Evolutionary conservation across 2,797 vertebrate genomes (phyloP), one percentile per base, ranked within the genome.

Genomic region (Xenentodon cancila): DNA sequence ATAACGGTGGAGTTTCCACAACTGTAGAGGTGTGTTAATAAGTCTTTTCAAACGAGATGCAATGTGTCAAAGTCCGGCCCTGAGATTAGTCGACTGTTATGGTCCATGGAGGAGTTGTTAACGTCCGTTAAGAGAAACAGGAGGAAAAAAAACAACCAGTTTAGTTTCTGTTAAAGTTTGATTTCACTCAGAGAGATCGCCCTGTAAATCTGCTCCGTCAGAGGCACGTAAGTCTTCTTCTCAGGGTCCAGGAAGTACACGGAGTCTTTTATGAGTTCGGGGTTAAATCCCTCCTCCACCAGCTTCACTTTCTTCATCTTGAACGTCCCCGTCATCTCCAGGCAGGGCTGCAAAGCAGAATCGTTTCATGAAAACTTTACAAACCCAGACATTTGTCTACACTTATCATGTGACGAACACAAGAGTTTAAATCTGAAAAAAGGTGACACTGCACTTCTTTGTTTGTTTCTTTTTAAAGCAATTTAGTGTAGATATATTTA

Each of bases 221-320:
- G 84, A 9, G 90, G 91, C 44, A 94, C 78, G 2, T 95, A 98
- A 9, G 63, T 87, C 74, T 93, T 94, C 71, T 85, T 91, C 68
- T 90, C 87, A 1, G 92, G 64, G 62, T 96, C 93, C 60, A 96
- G 85, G 84, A 97, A 94, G 86, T 94, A 96, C 1, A 97, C 67
- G 13, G 55, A 68, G 43, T 97, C 96, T 53, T 75, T 57, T 73
- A 97, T 85, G 53, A 84, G 55, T 1, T 84, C 53, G 0, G 94
- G 94, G 68, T 96, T 70, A 75, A 97, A 98, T 53, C 95, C 96
- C 59, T 98, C 94, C 55, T 95, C 90, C 72, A 93, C 90, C 75
- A 98, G 68, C 72, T 82, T 94, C 80, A 95, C 90, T 80, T 98
- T 97, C 78, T 91, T 92, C 84, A 97, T 93, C 84, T 98, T 98